phyloP scores from a whole-genome alignment of 2,113 vertebrate species.

The Ellobius talpinus region DNA sequence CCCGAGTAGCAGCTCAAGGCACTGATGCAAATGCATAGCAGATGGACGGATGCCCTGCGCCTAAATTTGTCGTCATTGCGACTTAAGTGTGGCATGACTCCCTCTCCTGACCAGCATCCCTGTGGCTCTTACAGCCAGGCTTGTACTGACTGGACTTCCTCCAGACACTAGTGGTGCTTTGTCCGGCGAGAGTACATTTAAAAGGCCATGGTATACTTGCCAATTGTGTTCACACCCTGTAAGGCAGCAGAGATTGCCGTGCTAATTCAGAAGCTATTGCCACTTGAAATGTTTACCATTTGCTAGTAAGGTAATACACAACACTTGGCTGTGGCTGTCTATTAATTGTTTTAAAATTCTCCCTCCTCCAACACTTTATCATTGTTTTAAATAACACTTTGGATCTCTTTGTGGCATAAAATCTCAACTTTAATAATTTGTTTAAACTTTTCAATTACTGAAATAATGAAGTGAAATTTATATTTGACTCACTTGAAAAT shows the following conservation, averaged over 20 bases:
- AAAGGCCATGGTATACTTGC: neutral
- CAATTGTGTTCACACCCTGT: no score
- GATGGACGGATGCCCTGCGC: neutral
- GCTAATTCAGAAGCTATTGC: neutral
- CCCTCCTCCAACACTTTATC: neutral
- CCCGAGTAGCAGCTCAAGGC: neutral
- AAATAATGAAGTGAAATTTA: conserved; percentile 4
- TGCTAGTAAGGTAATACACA: neutral
- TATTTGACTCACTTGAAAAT: neutral
- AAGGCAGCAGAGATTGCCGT: neutral
- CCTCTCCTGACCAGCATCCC: neutral
- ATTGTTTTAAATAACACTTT: conserved; percentile 26
- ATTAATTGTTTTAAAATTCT: neutral
- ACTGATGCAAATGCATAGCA: neutral
- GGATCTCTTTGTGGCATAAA: neutral
- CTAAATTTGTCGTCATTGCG: fast-evolving
- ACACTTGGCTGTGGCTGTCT: neutral
- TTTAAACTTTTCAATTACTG: conserved; percentile 42
- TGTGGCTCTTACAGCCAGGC: neutral
- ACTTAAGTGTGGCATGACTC: neutral
- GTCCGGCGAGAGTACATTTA: neutral
- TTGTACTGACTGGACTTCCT: neutral
- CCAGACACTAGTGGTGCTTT: neutral
- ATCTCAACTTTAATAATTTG: neutral
- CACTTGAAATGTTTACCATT: neutral